Evolutionary conservation across 2,797 vertebrate genomes (phyloP).

Genomic region (Erethizon dorsatum): DNA sequence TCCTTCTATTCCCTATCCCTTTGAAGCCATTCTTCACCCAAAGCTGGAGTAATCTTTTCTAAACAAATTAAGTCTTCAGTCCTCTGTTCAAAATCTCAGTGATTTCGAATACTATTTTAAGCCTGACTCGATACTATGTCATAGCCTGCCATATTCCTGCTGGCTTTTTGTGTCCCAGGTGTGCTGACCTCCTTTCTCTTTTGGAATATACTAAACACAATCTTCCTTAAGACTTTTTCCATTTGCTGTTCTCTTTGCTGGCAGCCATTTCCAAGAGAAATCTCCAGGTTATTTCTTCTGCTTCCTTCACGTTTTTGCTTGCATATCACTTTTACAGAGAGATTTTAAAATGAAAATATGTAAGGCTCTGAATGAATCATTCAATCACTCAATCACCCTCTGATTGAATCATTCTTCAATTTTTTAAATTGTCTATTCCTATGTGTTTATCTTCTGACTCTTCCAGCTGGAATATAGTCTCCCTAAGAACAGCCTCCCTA

Average conservation of each 20-base stretch:
- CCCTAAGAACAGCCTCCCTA: not conserved
- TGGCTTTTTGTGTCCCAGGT: not conserved
- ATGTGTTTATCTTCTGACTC: not conserved
- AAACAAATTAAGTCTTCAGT: not conserved
- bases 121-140: not conserved
- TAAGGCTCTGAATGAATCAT: not conserved
- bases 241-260: not conserved
- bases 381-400: not conserved
- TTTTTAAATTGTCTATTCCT: not conserved
- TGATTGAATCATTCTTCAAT: not conserved
- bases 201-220: not conserved
- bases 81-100: not conserved
- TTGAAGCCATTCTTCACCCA: not conserved
- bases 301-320: not conserved
- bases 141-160: not conserved
- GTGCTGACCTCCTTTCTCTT: not conserved
- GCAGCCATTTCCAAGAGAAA: not conserved
- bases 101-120: not conserved
- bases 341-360: not conserved
- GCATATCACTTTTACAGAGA: not conserved
- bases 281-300: not conserved
- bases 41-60: not conserved
- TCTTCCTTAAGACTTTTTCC: not conserved
- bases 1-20: not conserved
- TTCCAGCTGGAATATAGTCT: not conserved